phyloP scores from a whole-genome alignment of 2,888 invertebrate genomes.

The Xanthostigma xanthostigma region DNA sequence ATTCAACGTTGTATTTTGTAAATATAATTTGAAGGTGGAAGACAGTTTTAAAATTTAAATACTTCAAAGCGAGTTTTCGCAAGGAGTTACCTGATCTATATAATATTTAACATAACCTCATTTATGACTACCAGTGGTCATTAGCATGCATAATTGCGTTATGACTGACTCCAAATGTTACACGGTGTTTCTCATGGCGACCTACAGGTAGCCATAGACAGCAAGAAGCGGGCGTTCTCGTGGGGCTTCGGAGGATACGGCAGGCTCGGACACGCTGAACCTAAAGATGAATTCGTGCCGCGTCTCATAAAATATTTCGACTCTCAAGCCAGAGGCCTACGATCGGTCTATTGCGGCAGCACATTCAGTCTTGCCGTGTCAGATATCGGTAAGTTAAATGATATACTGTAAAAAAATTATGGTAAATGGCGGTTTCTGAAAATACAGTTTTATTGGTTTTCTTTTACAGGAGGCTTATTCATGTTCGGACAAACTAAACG shows the following conservation, averaged over 20 bases:
- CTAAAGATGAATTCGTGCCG: conserved; percentile 71
- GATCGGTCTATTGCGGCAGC: conserved; percentile 69
- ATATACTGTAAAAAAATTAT: background rate
- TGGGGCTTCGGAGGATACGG: conserved; percentile 97
- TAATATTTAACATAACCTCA: no score
- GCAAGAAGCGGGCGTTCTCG: conserved; percentile 75
- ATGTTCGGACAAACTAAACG: conserved; percentile 87
- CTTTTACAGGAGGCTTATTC: conserved; percentile 43
- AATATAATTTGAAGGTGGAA: no score
- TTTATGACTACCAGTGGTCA: no score
- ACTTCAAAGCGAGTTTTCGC: no score
- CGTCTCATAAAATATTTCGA: conserved; percentile 82
- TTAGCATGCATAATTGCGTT: no score
- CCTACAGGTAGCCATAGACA: conserved; percentile 64
- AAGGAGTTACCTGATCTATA: no score
- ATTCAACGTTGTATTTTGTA: no score
- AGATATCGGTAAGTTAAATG: conserved; percentile 41
- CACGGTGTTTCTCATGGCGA: no score
- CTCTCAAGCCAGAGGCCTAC: conserved; percentile 67
- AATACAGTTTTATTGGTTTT: background rate
- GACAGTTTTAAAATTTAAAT: no score
- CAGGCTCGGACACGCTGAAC: conserved; percentile 83
- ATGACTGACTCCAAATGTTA: no score
- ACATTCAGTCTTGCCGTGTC: conserved; percentile 76
- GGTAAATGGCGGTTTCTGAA: background rate